These are phyloP conservation scores for Mus musculus DNA, from an alignment of 2,113 vertebrate genomes.

Conservation along the genomic window DNA sequence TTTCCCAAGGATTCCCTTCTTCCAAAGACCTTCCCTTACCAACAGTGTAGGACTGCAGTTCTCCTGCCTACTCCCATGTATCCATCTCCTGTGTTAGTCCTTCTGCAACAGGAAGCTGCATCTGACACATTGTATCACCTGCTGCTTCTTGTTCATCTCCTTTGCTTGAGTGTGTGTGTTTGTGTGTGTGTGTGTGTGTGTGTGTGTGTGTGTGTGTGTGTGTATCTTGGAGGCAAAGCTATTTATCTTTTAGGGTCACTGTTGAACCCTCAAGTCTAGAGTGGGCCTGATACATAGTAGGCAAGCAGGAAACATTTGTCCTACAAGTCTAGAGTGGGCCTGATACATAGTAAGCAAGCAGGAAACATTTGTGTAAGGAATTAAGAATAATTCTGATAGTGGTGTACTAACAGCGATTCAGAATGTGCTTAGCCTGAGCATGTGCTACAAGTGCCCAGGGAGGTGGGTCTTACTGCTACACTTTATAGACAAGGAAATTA, in stretches of 20 bases:
- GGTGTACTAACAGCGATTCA: background rate
- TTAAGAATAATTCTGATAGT: conserved; percentile 21
- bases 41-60: background rate
- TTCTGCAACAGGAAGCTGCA: background rate
- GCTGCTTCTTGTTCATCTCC: background rate
- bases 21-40: background rate
- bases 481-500: background rate
- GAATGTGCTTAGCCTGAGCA: background rate
- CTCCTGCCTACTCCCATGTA: background rate
- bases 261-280: background rate
- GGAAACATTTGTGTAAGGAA: conserved; percentile 34
- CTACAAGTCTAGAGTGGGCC: background rate
- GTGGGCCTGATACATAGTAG: background rate
- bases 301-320: conserved; percentile 29
- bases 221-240: background rate
- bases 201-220: too few species aligned
- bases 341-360: background rate
- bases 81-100: background rate
- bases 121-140: background rate
- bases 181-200: too few species aligned
- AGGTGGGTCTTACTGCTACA: background rate
- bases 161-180: background rate
- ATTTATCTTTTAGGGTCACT: conserved; percentile 6
- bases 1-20: background rate
- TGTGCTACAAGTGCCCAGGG: background rate